Evolutionary conservation across 2,797 vertebrate species (phyloP), one percentile per base, ranked within the genome.

Genomic region (Sparus aurata): DNA sequence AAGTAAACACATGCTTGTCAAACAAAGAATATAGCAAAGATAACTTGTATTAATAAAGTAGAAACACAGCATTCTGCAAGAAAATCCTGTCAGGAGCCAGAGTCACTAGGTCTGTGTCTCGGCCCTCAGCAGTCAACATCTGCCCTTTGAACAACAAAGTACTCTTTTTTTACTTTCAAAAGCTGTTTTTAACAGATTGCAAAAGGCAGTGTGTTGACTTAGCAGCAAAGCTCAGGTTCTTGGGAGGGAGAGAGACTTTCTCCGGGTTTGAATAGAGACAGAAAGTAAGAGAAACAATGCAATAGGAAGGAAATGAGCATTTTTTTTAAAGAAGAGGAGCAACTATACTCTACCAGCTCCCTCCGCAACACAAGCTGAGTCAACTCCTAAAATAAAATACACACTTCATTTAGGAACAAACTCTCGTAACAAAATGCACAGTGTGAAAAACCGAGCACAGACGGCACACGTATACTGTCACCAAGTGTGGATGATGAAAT

Each of bases 311-410:
- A 80, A 89, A 68, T 23, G 1, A 89, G 77, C 38, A 34, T 69
- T 79, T 77, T 77, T 53, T 38, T 10, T 60, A 76, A 79, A 30
- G 65, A 84, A 81, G 75, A 88, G 76, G 82, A 91, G 85, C 74
- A 89, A 30, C 86, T 90, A 93, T 95, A 96, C 95, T 95, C 92
- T 96, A 96, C 95, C 96, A 96, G 94, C 94, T 96, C 95, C 89
- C 94, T 92, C 93, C 25, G 92, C 92, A 95, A 95, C 91, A 96
- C 94, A 87, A 96, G 93, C 94, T 94, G 93, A 89, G 92, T 93
- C 96, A 96, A 95, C 38, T 92, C 95, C 95, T 96, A 95, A 89
- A 94, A 95, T 89, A 89, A 92, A 94, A 95, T 79, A 95, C 86
- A 94, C 58, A 89, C 63, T 86, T 84, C 53, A 85, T 94, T 94